Conservation (phyloP, 2,113 vertebrate species). For the Oxygymnocypris stewartii region DNA sequence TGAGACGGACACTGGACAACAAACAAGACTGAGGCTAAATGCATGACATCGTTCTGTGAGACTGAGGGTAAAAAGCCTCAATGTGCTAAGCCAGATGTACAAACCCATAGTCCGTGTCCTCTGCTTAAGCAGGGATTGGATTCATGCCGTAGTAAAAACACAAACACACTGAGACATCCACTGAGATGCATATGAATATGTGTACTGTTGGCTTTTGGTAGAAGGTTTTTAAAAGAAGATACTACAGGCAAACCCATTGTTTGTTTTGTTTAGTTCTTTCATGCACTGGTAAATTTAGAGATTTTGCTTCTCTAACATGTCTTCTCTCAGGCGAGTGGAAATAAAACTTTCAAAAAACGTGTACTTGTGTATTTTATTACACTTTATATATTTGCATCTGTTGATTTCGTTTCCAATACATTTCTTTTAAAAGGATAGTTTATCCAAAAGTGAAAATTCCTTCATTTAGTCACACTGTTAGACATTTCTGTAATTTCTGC, state of each 20-base stretch:
- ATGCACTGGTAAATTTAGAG: neutral
- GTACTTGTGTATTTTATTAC: neutral
- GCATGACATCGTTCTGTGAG: constrained; percentile 14
- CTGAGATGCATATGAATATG: neutral
- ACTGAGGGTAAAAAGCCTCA: constrained; percentile 14
- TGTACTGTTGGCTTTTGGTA: neutral
- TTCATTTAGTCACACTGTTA: too few species aligned
- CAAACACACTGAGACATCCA: neutral
- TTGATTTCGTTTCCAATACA: neutral
- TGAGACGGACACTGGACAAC: constrained; percentile 40
- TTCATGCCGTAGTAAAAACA: constrained; percentile 10
- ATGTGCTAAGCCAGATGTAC: constrained; percentile 23
- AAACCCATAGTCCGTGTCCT: constrained; percentile 8
- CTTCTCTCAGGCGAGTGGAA: neutral
- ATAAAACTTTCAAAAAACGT: too few species aligned
- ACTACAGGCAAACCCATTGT: neutral
- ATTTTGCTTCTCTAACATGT: neutral
- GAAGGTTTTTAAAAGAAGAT: neutral
- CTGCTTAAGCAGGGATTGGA: constrained; percentile 29
- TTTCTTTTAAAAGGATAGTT: neutral
- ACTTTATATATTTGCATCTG: neutral
- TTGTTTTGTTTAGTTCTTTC: neutral
- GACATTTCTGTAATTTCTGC: too few species aligned
- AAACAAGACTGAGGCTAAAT: constrained; percentile 38
- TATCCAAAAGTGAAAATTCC: too few species aligned